A percentile compares a stretch with the other conserved stretches of the same genome.
phyloP scores from a whole-genome alignment of 2,113 vertebrate species.

The Menidia beryllina region DNA sequence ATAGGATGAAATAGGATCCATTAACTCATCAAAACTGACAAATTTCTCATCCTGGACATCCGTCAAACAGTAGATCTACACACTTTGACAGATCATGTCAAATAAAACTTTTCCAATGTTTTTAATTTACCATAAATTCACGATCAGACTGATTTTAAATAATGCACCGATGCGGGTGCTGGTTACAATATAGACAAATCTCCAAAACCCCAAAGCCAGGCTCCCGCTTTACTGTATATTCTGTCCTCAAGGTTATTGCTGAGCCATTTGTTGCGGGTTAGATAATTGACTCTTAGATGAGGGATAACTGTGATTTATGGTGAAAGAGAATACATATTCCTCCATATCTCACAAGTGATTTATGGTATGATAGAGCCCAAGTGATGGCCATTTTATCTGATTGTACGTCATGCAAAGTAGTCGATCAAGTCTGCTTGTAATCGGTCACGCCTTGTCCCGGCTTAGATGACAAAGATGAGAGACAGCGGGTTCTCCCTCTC shows the following conservation, averaged over 20 bases:
- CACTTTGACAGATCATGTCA: conserved; percentile 8
- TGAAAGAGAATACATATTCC: conserved; percentile 78
- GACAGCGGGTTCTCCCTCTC: conserved; percentile 38
- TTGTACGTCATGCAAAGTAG: conserved; percentile 81
- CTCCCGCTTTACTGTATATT: conserved; percentile 32
- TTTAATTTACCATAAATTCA: conserved; percentile 53
- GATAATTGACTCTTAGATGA: conserved; percentile 82
- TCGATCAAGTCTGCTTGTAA: conserved; percentile 71
- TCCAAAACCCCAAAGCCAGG: conserved; percentile 11
- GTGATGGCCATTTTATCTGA: conserved; percentile 81
- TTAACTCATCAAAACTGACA: conserved; percentile 46
- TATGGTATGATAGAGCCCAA: conserved; percentile 70
- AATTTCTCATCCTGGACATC: conserved; percentile 18
- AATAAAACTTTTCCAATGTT: conserved; percentile 30
- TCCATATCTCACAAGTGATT: conserved; percentile 79
- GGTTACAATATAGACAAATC: conserved; percentile 22
- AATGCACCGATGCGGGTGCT: conserved; percentile 12
- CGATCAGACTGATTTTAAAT: conserved; percentile 5
- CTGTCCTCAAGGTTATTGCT: conserved; percentile 76
- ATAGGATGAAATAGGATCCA: conserved; percentile 28
- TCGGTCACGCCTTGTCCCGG: conserved; percentile 68
- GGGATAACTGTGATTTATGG: conserved; percentile 80
- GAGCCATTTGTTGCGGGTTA: conserved; percentile 72
- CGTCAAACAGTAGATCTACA: conserved; percentile 9
- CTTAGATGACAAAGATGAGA: conserved; percentile 56